Evolutionary conservation across 1,140 invertebrate species (phyloP), one percentile per base, ranked within the genome.

Genomic region (Drosophila simulans): DNA sequence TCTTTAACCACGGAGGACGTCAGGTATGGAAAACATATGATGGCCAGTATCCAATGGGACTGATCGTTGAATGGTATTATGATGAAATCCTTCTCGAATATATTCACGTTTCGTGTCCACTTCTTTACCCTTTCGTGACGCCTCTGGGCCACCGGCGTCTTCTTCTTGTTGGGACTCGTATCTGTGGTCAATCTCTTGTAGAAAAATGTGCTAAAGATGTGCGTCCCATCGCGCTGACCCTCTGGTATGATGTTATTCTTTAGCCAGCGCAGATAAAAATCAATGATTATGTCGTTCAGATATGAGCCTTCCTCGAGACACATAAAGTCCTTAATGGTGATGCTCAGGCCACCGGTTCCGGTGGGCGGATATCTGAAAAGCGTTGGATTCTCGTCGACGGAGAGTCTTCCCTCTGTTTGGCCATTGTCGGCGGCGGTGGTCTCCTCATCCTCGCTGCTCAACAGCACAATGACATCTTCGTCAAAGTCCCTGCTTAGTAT

Each of bases 21-120:
- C 17, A 97, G 93, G 27, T 95, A 95, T 55, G 98, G 98, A 92
- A 96, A 99, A 93, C 98, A 99, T 56, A 99, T 97, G 43, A 99
- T 98, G 2, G 98, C 98, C 71, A 99, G 94, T 93, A 98, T 99
- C 98, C 98, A 99, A 94, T 99, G 98, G 40, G 94, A 97, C 95
- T 98, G 97, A 94, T 99, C 97, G 94, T 99, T 99, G 46, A 99
- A 99, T 72, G 98, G 98, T 92, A 99, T 96, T 76, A 99, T 95
- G 58, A 99, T 95, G 92, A 97, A 99, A 92, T 99, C 98, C 94
- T 99, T 99, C 49, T 97, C 95, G 93, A 99, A 99, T 51, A 99
- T 95, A 93, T 99, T 97, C 0, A 99, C 96, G 92, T 97, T 96
- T 90, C 98, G 98, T 0, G 98, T 99, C 98, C 98, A 99, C 11